Percentiles rank a stretch among this genome's conserved stretches.
phyloP scores from a whole-genome alignment of 2,888 invertebrate species.

The Mamestra brassicae region DNA sequence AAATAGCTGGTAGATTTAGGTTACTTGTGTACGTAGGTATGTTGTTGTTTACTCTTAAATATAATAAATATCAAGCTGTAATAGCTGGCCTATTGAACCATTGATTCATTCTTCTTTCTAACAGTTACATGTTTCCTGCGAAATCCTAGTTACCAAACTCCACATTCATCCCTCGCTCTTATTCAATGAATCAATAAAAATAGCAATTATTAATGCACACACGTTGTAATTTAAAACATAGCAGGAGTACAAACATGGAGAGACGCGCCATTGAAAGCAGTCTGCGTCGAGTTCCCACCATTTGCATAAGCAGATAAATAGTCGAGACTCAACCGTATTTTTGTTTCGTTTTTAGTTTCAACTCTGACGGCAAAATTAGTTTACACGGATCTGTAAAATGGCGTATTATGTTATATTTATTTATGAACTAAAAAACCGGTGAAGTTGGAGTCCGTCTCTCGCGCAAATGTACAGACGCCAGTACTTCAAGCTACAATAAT shows the following conservation, averaged over 20 bases:
- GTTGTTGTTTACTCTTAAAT: too few relatives aligned
- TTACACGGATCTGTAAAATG: neutral
- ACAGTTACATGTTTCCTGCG: too few relatives aligned
- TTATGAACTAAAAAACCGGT: neutral
- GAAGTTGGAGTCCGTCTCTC: too few relatives aligned
- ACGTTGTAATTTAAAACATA: slow-evolving; percentile 16
- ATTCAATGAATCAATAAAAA: slow-evolving; percentile 22
- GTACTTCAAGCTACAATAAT: too few relatives aligned
- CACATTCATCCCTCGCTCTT: neutral
- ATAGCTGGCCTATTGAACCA: too few relatives aligned
- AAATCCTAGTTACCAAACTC: neutral
- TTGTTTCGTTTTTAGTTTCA: slow-evolving; percentile 10
- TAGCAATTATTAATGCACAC: slow-evolving; percentile 36
- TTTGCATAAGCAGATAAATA: slow-evolving; percentile 49
- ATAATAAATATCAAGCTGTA: too few relatives aligned
- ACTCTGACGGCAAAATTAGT: slow-evolving; percentile 13
- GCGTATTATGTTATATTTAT: neutral
- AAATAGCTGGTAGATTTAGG: too few relatives aligned
- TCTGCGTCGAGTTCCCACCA: slow-evolving; percentile 23
- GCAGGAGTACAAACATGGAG: slow-evolving; percentile 1
- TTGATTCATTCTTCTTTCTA: too few relatives aligned
- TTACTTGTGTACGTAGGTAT: too few relatives aligned
- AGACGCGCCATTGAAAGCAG: slow-evolving; percentile 18
- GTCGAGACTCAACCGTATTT: slow-evolving; percentile 20
- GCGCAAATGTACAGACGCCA: too few relatives aligned